These are phyloP conservation scores for Periplaneta americana DNA, from an alignment of 1,140 invertebrate genomes.

Conservation along the genomic window DNA sequence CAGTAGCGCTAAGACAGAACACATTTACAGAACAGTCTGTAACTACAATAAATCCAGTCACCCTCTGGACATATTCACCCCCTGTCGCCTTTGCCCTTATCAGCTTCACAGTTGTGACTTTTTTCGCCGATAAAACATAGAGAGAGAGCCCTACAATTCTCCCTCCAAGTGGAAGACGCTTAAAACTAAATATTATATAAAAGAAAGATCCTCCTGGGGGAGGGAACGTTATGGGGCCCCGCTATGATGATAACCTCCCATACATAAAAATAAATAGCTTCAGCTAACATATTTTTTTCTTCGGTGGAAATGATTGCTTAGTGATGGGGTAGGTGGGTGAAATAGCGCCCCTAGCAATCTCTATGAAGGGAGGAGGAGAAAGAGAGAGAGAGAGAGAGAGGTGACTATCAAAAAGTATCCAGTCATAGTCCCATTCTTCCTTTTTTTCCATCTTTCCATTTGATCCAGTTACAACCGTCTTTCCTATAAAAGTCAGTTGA, in stretches of 20 bases:
- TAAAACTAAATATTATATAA: background rate
- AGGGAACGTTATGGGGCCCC: background rate
- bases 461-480: background rate
- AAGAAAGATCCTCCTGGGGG: background rate
- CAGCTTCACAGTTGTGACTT: background rate
- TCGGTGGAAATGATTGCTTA: slow-evolving; percentile 18
- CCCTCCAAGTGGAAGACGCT: background rate
- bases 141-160: background rate
- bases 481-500: slow-evolving; percentile 13
- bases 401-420: slow-evolving; percentile 10
- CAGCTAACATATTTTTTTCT: slow-evolving; percentile 22
- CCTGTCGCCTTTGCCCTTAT: background rate
- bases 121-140: background rate
- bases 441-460: background rate
- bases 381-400: background rate
- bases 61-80: background rate
- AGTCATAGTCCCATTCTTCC: background rate
- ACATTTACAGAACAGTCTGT: background rate
- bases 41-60: background rate
- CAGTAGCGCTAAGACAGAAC: too few species aligned
- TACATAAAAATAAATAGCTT: slow-evolving; percentile 27
- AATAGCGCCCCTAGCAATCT: background rate
- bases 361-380: background rate
- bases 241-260: slow-evolving; percentile 25
- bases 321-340: slow-evolving; percentile 11